Evolutionary conservation across 2,797 vertebrate species (phyloP).

Genomic region (Argya squamiceps): DNA sequence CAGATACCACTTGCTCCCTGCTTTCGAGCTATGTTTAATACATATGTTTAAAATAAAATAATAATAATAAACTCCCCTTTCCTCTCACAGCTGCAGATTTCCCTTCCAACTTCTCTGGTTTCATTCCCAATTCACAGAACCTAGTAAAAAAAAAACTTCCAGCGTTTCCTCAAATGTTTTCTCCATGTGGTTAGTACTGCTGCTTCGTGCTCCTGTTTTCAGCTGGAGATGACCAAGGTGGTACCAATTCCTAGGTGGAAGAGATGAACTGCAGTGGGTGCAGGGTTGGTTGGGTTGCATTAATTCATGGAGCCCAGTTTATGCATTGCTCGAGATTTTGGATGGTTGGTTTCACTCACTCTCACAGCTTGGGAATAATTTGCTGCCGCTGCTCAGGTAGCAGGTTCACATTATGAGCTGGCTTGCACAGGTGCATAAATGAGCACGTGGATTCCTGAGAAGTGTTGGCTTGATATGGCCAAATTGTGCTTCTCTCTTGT

Average conservation of each 20-base stretch:
- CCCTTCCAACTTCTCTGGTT: constrained; percentile 51
- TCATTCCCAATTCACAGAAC: constrained; percentile 11
- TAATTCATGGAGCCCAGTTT: background rate
- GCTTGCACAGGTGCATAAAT: background rate
- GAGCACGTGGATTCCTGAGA: background rate
- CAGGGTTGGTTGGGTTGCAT: background rate
- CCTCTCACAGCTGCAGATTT: constrained; percentile 40
- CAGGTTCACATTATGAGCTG: background rate
- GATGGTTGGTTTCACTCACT: background rate
- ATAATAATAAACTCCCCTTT: constrained; percentile 22
- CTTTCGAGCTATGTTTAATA: constrained; percentile 34
- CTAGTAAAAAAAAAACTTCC: background rate
- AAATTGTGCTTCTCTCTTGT: background rate
- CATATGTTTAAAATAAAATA: constrained; percentile 55
- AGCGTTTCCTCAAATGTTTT: background rate
- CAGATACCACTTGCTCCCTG: background rate
- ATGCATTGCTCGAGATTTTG: background rate
- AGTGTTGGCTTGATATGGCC: background rate
- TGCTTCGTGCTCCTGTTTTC: background rate
- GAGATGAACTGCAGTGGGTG: background rate
- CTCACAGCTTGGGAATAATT: background rate
- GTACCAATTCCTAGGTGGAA: background rate
- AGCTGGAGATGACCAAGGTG: background rate
- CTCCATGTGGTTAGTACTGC: background rate
- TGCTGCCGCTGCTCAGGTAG: background rate